phyloP scores from a whole-genome alignment of 2,113 vertebrate genomes.

The Pseudorhombus dupliciocellatus region DNA sequence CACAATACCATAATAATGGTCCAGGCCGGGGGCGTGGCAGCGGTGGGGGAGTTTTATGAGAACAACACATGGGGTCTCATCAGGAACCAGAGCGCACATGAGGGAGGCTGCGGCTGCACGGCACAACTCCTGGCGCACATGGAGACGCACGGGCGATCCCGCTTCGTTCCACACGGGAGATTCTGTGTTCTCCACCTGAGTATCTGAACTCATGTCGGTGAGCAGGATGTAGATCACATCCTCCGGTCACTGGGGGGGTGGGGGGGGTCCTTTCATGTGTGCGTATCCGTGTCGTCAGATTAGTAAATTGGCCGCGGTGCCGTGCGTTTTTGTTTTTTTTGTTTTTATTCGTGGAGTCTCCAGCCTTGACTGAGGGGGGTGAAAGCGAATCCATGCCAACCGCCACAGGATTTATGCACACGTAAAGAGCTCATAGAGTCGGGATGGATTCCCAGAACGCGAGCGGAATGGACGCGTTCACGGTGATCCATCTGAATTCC shows the following conservation, averaged over 20 bases:
- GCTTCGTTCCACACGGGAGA: background rate
- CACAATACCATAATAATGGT: slow-evolving; percentile 13
- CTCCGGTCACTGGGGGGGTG: no score
- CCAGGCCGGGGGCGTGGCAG: slow-evolving; percentile 61
- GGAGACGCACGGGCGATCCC: background rate
- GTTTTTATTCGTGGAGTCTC: slow-evolving; percentile 52
- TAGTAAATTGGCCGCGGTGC: slow-evolving; percentile 5
- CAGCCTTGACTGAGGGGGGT: background rate
- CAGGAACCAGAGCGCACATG: slow-evolving; percentile 53
- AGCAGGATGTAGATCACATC: background rate
- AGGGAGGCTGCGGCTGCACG: slow-evolving; percentile 43
- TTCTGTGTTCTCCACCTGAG: background rate
- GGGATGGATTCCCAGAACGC: slow-evolving; percentile 79
- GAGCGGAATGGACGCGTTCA: slow-evolving; percentile 78
- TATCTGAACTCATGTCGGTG: background rate
- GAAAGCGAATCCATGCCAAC: slow-evolving; percentile 21
- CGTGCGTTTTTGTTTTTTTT: slow-evolving; percentile 26
- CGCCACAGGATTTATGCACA: slow-evolving; percentile 1
- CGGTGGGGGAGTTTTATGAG: slow-evolving; percentile 54
- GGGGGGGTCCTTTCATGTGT: slow-evolving; percentile 15
- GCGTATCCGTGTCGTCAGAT: slow-evolving; percentile 37
- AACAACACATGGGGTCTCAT: slow-evolving; percentile 66
- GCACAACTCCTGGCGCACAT: slow-evolving; percentile 32
- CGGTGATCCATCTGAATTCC: slow-evolving; percentile 73
- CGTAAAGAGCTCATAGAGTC: slow-evolving; percentile 26